These are phyloP conservation scores for Tachina grossa DNA, from an alignment of 2,888 invertebrate genomes.

Conservation along the genomic window DNA sequence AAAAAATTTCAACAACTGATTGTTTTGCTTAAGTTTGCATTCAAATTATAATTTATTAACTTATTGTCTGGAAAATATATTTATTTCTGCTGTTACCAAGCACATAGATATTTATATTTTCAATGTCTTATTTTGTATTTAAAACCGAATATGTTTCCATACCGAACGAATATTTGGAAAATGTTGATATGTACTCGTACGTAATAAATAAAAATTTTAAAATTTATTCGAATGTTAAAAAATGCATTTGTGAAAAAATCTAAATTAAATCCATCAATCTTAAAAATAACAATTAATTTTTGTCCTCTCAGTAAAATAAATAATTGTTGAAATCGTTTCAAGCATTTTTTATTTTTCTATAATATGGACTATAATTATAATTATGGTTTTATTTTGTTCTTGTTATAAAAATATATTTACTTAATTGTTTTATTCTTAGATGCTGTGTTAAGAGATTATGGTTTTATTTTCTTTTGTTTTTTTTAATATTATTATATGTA, in stretches of 20 bases:
- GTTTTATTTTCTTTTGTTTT: conserved; percentile 60
- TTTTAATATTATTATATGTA: conserved; percentile 43
- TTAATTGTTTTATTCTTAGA: conserved; percentile 68
- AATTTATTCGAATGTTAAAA: neutral
- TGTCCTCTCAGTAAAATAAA: conserved; percentile 54
- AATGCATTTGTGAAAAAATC: neutral
- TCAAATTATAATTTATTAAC: no score
- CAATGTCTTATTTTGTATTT: no score
- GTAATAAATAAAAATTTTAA: neutral
- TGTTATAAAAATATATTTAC: conserved; percentile 52
- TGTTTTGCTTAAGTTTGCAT: no score
- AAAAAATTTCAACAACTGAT: no score
- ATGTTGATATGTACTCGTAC: no score
- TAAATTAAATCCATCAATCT: conserved; percentile 19
- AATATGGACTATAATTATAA: conserved; percentile 15
- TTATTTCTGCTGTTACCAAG: no score
- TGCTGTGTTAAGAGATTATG: conserved; percentile 51
- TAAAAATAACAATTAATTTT: conserved; percentile 54
- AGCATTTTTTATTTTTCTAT: neutral
- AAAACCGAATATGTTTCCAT: no score
- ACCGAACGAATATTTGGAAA: no score
- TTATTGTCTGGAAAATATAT: no score
- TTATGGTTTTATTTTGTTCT: conserved; percentile 42
- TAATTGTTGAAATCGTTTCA: neutral
- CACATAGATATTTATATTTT: no score